These are phyloP conservation scores for Lophotriccus pileatus DNA, from an alignment of 2,797 vertebrate genomes.

Conservation along the genomic window DNA sequence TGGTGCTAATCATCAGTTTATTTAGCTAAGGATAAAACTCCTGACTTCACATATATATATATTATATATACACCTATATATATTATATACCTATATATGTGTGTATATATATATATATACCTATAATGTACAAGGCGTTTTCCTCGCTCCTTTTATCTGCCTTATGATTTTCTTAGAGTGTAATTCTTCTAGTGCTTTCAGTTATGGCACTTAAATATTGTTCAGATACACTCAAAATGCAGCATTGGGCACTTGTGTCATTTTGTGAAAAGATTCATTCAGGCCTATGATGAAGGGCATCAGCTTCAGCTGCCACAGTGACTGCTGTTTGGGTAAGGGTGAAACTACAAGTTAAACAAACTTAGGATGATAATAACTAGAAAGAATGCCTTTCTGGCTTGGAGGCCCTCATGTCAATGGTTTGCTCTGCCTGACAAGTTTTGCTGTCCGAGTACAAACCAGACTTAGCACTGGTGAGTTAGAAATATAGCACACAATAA, in stretches of 20 bases:
- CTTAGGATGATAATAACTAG: not conserved
- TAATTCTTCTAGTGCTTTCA: not conserved
- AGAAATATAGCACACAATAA: not conserved
- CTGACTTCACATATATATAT: not conserved
- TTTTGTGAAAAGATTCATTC: not conserved
- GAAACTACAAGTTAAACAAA: not conserved
- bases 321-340: not conserved
- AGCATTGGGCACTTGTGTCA: accelerated
- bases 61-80: too few relatives aligned
- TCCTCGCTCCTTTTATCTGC: not conserved
- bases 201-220: not conserved
- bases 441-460: not conserved
- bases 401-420: accelerated
- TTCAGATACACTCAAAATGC: not conserved
- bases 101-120: too few relatives aligned
- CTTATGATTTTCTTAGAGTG: accelerated
- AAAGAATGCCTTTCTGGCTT: not conserved
- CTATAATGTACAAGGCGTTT: not conserved
- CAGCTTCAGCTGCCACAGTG: not conserved
- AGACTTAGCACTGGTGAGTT: not conserved
- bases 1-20: not conserved
- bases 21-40: not conserved
- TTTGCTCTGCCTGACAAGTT: not conserved
- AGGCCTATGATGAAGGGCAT: not conserved
- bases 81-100: too few relatives aligned